Percentiles rank a stretch among this genome's conserved stretches.
These are phyloP conservation scores for Homalodisca vitripennis DNA, from an alignment of 1,140 invertebrate species.

Conservation along the genomic window DNA sequence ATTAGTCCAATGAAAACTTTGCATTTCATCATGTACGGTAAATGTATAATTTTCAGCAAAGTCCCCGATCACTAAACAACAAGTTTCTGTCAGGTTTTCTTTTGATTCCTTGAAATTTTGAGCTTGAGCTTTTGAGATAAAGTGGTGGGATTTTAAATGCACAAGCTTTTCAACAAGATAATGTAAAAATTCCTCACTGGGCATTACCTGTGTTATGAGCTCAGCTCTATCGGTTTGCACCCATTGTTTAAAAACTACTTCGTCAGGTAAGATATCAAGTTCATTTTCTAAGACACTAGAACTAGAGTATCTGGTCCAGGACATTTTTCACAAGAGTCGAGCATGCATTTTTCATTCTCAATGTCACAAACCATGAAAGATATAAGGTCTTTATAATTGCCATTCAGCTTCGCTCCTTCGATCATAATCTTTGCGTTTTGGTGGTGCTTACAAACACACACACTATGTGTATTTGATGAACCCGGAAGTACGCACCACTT, in stretches of 20 bases:
- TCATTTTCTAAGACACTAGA: constrained; percentile 13
- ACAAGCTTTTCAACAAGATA: constrained; percentile 16
- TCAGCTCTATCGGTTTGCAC: constrained; percentile 27
- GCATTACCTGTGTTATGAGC: constrained; percentile 24
- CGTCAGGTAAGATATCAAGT: constrained; percentile 25
- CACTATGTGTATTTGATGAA: constrained; percentile 35
- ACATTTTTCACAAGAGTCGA: constrained; percentile 9
- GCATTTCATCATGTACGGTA: constrained; percentile 42
- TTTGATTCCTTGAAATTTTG: constrained; percentile 38
- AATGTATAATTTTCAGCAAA: constrained; percentile 46
- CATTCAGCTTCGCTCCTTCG: constrained; percentile 26
- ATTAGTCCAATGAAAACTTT: constrained; percentile 44
- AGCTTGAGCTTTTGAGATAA: constrained; percentile 39
- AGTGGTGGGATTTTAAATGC: background rate
- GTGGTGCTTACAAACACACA: constrained; percentile 36
- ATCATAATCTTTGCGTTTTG: constrained; percentile 32
- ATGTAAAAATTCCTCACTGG: constrained; percentile 26
- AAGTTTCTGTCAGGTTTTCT: constrained; percentile 33
- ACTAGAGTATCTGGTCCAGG: constrained; percentile 5
- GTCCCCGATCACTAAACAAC: constrained; percentile 40
- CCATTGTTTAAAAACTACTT: constrained; percentile 31
- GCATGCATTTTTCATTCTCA: constrained; percentile 18
- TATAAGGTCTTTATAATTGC: constrained; percentile 24
- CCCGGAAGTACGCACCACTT: constrained; percentile 35
- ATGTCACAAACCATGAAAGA: constrained; percentile 14